phyloP scores from a whole-genome alignment of 2,113 vertebrate species.

The Illadopsis cleaveri region DNA sequence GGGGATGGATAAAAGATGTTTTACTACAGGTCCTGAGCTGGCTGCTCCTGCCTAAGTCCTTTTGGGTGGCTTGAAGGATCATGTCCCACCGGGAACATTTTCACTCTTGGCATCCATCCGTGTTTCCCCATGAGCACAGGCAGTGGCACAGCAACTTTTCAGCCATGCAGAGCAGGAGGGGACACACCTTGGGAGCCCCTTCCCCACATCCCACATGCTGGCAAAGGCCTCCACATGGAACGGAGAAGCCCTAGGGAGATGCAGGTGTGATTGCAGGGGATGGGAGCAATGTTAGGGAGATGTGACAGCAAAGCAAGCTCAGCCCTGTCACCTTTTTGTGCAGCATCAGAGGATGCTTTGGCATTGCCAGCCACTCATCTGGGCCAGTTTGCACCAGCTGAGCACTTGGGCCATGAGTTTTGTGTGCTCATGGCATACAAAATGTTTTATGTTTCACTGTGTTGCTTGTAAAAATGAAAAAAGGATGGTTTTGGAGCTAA shows the following conservation, averaged over 20 bases:
- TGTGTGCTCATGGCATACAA: background rate
- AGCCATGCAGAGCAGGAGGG: background rate
- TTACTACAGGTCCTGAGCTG: background rate
- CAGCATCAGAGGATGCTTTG: background rate
- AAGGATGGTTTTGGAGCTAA: background rate
- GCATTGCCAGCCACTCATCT: background rate
- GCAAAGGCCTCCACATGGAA: background rate
- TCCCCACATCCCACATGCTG: background rate
- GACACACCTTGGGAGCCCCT: background rate
- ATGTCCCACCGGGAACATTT: background rate
- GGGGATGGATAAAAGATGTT: background rate
- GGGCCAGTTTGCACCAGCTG: background rate
- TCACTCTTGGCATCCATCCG: background rate
- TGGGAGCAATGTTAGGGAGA: background rate
- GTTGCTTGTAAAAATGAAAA: background rate
- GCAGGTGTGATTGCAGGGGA: background rate
- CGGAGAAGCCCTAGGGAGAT: background rate
- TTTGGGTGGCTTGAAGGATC: background rate
- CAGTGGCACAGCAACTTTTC: background rate
- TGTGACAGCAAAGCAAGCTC: background rate
- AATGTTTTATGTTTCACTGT: background rate
- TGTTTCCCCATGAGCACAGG: background rate
- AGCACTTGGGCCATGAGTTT: background rate
- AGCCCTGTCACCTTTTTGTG: background rate
- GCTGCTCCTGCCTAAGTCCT: background rate